Conservation (phyloP, 2,888 invertebrate genomes). For the Microctonus brassicae region DNA sequence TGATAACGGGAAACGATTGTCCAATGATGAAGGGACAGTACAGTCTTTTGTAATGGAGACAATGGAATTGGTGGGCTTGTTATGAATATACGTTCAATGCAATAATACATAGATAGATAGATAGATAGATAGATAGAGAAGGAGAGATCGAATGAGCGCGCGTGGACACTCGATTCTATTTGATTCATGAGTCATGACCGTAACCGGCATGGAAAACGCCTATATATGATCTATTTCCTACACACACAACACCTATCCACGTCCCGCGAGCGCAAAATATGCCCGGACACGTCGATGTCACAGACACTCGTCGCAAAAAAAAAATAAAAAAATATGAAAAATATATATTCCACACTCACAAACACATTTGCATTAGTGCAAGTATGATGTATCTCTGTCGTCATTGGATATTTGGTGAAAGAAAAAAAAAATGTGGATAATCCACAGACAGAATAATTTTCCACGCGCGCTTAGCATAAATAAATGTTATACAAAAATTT, state of each 20-base stretch:
- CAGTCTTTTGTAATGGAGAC: conserved; percentile 46
- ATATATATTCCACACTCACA: not conserved
- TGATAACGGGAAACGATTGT: conserved; percentile 40
- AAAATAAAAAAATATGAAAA: not conserved
- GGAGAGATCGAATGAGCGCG: not conserved
- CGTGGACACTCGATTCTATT: conserved; percentile 17
- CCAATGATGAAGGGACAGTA: conserved; percentile 43
- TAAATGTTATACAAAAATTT: not conserved
- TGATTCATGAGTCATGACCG: conserved; percentile 38
- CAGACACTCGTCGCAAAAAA: conserved; percentile 4
- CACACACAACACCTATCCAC: conserved; percentile 5
- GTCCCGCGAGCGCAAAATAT: conserved; percentile 7
- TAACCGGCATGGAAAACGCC: conserved; percentile 26
- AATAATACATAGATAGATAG: not conserved
- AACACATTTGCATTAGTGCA: too few relatives aligned
- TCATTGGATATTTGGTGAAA: not conserved
- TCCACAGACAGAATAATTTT: not conserved
- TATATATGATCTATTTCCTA: conserved; percentile 26
- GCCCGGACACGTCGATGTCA: conserved; percentile 25
- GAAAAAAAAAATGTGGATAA: not conserved
- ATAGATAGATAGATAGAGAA: not conserved
- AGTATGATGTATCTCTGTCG: not conserved
- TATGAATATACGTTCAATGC: not conserved
- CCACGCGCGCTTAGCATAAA: not conserved
- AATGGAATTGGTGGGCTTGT: conserved; percentile 10